These are phyloP conservation scores for Sigmodon hispidus DNA, from an alignment of 2,113 vertebrate species.

Conservation along the genomic window DNA sequence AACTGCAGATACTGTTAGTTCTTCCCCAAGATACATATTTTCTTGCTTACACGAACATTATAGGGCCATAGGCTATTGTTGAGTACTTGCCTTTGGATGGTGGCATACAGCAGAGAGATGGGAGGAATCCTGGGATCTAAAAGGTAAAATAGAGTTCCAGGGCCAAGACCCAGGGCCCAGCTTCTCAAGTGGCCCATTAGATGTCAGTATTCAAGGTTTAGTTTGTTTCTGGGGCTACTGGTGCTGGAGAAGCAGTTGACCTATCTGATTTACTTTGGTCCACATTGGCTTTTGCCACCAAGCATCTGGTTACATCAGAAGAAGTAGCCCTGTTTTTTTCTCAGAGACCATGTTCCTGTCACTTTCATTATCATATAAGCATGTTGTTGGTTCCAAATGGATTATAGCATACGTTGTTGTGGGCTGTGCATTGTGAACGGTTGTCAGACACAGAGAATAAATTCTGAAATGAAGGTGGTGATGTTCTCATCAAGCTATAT, in stretches of 20 bases:
- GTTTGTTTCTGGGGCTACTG: background rate
- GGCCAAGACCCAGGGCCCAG: background rate
- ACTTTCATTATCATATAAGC: background rate
- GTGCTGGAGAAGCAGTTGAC: background rate
- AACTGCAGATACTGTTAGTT: too few relatives aligned
- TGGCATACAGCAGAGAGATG: rapidly evolving
- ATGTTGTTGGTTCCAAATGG: background rate
- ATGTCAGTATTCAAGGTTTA: background rate
- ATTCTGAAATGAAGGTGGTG: background rate
- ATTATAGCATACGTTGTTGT: rapidly evolving
- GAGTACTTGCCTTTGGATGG: too few relatives aligned
- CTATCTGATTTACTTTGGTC: background rate
- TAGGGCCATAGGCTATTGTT: background rate
- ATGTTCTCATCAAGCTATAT: rapidly evolving
- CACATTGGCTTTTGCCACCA: background rate
- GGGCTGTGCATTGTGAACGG: background rate
- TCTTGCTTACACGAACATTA: background rate
- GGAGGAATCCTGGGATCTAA: background rate
- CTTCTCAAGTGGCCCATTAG: background rate
- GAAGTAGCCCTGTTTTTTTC: background rate
- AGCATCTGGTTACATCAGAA: background rate
- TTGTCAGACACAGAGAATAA: background rate
- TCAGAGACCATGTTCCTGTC: background rate
- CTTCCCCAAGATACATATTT: background rate
- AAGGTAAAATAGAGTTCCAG: background rate